Evolutionary conservation across 1,140 invertebrate species (phyloP).

Genomic region (Platorchestia sp.): DNA sequence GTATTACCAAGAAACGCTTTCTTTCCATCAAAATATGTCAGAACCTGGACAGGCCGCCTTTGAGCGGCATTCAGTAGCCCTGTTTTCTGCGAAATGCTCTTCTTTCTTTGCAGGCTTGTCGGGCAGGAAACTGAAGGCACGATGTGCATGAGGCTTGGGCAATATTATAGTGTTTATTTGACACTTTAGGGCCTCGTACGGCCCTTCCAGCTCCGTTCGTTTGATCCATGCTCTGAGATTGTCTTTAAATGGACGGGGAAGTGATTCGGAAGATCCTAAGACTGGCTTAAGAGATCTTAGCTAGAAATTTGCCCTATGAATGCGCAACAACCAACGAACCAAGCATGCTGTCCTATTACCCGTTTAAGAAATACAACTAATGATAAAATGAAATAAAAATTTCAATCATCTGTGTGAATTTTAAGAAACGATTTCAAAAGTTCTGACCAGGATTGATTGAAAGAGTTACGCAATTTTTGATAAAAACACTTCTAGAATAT

Average conservation of each 20-base stretch:
- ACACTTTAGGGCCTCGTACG: background rate
- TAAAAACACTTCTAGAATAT: too few species aligned
- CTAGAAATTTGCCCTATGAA: background rate
- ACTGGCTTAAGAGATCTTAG: background rate
- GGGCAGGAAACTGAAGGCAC: background rate
- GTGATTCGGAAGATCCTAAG: background rate
- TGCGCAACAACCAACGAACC: background rate
- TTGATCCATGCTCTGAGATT: constrained; percentile 30
- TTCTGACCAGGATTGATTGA: background rate
- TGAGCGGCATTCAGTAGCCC: background rate
- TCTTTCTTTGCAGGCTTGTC: background rate
- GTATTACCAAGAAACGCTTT: background rate
- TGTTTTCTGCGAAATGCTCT: background rate
- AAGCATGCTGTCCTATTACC: background rate
- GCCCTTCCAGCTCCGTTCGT: background rate
- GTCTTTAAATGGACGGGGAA: constrained; percentile 20
- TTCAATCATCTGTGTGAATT: background rate
- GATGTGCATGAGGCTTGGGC: background rate
- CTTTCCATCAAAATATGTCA: background rate
- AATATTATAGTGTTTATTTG: constrained; percentile 31
- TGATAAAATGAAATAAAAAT: background rate
- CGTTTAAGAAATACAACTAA: background rate
- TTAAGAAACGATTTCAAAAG: background rate
- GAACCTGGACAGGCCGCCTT: background rate
- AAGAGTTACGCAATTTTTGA: too few species aligned